Conservation (phyloP, 2,113 vertebrate genomes). For the Morone chrysops region DNA sequence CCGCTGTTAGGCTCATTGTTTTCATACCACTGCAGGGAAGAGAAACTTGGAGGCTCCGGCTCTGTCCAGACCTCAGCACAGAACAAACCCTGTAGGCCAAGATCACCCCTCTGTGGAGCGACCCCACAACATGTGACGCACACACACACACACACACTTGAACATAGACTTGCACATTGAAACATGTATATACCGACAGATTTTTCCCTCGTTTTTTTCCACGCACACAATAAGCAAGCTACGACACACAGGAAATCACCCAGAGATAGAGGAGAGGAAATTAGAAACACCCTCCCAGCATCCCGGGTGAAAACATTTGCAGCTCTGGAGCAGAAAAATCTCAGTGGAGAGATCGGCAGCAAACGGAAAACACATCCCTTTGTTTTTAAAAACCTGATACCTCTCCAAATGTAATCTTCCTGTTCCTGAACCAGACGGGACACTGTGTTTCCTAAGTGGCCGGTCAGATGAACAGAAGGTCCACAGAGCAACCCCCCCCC, state of each 20-base stretch:
- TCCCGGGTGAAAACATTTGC: constrained; percentile 82
- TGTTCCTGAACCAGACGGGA: constrained; percentile 75
- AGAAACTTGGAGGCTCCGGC: constrained; percentile 52
- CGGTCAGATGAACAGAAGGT: constrained; percentile 73
- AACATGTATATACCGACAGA: constrained; percentile 10
- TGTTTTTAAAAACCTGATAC: constrained; percentile 82
- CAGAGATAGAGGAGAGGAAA: constrained; percentile 80
- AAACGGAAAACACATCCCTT: constrained; percentile 80
- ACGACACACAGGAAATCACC: constrained; percentile 78
- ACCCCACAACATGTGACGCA: constrained; percentile 49
- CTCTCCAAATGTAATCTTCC: constrained; percentile 82
- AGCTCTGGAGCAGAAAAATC: constrained; percentile 74
- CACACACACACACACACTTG: constrained; percentile 1
- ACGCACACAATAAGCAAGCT: constrained; percentile 58
- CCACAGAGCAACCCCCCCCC: constrained; percentile 51
- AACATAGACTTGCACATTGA: neutral
- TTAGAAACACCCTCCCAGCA: constrained; percentile 82
- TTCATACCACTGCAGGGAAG: constrained; percentile 64
- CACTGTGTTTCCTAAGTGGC: constrained; percentile 77
- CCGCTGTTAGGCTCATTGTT: constrained; percentile 60
- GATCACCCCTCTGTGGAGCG: constrained; percentile 54
- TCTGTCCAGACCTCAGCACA: constrained; percentile 46
- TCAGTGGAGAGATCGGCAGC: constrained; percentile 71
- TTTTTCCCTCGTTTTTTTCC: constrained; percentile 38
- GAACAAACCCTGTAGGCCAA: constrained; percentile 52